phyloP scores from a whole-genome alignment of 35 echinoderm and acorn worm species.

The Hemicentrotus pulcherrimus region DNA sequence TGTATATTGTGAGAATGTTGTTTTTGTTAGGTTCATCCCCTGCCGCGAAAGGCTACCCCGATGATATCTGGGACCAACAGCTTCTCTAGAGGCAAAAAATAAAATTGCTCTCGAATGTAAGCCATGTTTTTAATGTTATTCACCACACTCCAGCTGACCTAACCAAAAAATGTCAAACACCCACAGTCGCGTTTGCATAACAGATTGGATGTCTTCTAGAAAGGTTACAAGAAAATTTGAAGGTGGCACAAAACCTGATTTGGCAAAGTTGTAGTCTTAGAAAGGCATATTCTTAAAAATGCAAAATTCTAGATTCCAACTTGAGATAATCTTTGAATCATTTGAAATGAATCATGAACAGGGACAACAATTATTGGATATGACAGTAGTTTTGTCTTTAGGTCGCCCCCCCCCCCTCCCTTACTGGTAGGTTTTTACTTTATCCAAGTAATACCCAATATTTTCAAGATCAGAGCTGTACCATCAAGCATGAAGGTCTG shows the following conservation, averaged over 20 bases:
- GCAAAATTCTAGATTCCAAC: background rate
- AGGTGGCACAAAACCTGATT: too few relatives aligned
- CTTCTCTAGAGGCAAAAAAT: background rate
- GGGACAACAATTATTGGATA: too few relatives aligned
- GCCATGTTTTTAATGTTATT: background rate
- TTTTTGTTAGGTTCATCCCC: slow-evolving; percentile 33
- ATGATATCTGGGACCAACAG: background rate
- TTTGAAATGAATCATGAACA: background rate
- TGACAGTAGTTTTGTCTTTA: too few relatives aligned
- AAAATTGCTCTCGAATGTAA: background rate
- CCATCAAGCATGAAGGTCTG: too few relatives aligned
- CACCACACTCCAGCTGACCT: background rate
- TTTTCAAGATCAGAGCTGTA: too few relatives aligned
- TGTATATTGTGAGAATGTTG: slow-evolving; percentile 35
- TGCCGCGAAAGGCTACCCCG: background rate
- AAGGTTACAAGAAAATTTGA: background rate
- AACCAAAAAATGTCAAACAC: background rate
- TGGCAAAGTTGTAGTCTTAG: too few relatives aligned
- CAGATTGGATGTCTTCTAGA: background rate
- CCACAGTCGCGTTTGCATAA: background rate
- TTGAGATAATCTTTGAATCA: background rate
- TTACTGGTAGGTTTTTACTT: too few relatives aligned
- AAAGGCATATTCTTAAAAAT: background rate
- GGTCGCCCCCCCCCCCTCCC: too few relatives aligned
- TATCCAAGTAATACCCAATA: too few relatives aligned